These are phyloP conservation scores for Xiphias gladius DNA, from an alignment of 2,113 vertebrate species.

Conservation along the genomic window DNA sequence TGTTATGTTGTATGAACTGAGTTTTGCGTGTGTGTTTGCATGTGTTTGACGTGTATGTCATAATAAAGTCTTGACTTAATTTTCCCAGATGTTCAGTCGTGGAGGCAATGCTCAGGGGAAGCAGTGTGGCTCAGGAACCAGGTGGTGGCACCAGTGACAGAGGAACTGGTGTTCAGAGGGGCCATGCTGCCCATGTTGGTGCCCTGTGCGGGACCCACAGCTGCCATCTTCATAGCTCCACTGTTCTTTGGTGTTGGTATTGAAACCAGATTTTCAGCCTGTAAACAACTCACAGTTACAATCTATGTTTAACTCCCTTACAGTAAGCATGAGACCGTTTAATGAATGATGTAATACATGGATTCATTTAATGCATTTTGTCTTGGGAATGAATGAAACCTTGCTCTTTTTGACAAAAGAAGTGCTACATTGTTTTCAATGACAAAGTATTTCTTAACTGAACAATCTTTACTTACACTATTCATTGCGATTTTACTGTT, in stretches of 20 bases:
- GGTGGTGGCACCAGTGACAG: slow-evolving; percentile 87
- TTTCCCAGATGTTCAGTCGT: slow-evolving; percentile 80
- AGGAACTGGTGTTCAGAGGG: slow-evolving; percentile 87
- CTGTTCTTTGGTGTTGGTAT: slow-evolving; percentile 85
- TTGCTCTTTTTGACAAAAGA: not conserved
- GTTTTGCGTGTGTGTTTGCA: slow-evolving; percentile 29
- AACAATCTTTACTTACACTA: not conserved
- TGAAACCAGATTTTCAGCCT: not conserved
- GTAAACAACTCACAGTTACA: not conserved
- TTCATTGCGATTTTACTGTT: not conserved
- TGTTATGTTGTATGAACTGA: slow-evolving; percentile 1
- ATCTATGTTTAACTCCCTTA: not conserved
- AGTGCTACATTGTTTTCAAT: not conserved
- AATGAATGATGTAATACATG: not conserved
- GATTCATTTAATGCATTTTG: not conserved
- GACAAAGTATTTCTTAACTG: not conserved
- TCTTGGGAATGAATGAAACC: not conserved
- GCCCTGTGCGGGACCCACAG: slow-evolving; percentile 83
- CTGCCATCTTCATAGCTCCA: slow-evolving; percentile 82
- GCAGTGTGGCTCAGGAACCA: slow-evolving; percentile 90
- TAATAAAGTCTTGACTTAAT: slow-evolving; percentile 19
- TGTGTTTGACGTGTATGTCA: slow-evolving; percentile 23
- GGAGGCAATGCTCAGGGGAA: slow-evolving; percentile 81
- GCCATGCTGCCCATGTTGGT: slow-evolving; percentile 88
- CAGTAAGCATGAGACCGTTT: too few relatives aligned